Evolutionary conservation across 2,888 invertebrate genomes (phyloP), one percentile per base, ranked within the genome.

Genomic region (Omphaloscelis lunosa): DNA sequence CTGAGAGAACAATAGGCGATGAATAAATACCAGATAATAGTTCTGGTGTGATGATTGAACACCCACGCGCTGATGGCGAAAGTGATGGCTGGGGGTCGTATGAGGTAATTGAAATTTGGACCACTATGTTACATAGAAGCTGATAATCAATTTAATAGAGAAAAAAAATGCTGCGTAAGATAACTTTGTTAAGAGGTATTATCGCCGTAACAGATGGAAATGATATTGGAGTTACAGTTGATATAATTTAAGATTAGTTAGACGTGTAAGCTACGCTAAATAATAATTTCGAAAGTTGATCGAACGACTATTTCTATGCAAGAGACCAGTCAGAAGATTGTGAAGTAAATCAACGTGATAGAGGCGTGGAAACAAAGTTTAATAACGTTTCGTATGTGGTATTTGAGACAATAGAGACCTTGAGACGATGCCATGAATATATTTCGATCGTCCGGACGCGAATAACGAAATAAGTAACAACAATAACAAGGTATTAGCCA

Each of bases 321-420:
- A 56, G 45, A 71, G 51, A 67, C 62, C 7, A 72, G 34, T 65
- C 56, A 34, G 48, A 69, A 63, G 72, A 85, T 78, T 75, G 84
- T 81, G 81, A 81, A 86, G 86, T 77, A 74, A 82, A 86, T 83
- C 75, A 78, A 83, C 70, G 82, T 80, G 81, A 82, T 85, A 89
- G 79, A 89, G 87, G 88, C 91, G 92, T 92, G 92, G 92, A 94
- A 93, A 93, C 91, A 89, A 88, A 92, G 87, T 75, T 66, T 77
- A 75, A 75, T 85, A 80, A 76, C n/a, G 59, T 79, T 81, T 93
- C 91, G 92, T 92, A 93, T 93, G 89, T 90, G 93, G 93, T 94
- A 92, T 89, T 90, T 89, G 85, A 93, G 89, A 94, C 93, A 93
- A 94, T 93, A 90, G 86, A 90, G 93, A 92, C 94, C 94, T 93